Conservation (phyloP, 1,140 invertebrate species). For the Camponotus pennsylvanicus region DNA sequence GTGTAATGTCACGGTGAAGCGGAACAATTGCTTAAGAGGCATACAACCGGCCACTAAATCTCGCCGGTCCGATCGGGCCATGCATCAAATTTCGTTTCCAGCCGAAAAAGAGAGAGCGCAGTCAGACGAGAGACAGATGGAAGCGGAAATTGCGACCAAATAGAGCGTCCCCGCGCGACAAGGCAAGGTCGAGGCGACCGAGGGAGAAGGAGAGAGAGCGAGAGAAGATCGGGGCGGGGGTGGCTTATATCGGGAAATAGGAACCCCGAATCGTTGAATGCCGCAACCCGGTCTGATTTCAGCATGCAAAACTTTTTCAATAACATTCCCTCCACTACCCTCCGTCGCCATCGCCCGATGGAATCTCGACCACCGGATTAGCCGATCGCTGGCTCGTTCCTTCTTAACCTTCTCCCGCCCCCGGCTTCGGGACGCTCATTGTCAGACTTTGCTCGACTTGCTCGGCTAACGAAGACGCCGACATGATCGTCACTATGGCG, state of each 20-base stretch:
- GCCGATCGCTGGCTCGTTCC: background rate
- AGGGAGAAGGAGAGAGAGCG: too few relatives aligned
- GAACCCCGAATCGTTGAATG: slow-evolving; percentile 45
- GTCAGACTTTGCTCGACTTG: background rate
- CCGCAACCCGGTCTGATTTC: slow-evolving; percentile 21
- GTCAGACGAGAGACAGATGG: slow-evolving; percentile 70
- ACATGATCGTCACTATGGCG: slow-evolving; percentile 14
- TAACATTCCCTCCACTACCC: slow-evolving; percentile 7
- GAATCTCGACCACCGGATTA: background rate
- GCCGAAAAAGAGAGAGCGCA: slow-evolving; percentile 4
- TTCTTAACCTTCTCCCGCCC: background rate
- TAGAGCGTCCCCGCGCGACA: slow-evolving; percentile 29
- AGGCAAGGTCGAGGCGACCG: slow-evolving; percentile 41
- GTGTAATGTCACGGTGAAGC: slow-evolving; percentile 20
- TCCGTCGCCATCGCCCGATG: background rate
- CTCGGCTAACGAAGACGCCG: slow-evolving; percentile 35
- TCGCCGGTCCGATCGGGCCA: slow-evolving; percentile 53
- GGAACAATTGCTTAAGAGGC: slow-evolving; percentile 49
- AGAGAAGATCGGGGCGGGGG: background rate
- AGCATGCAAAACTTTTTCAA: slow-evolving; percentile 58
- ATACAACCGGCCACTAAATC: slow-evolving; percentile 31
- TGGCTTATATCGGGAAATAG: slow-evolving; percentile 62
- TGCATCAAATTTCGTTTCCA: slow-evolving; percentile 71
- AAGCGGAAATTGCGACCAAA: slow-evolving; percentile 72
- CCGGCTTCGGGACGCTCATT: background rate